Conservation (phyloP, 2,888 invertebrate genomes). For the Athalia rosae region DNA sequence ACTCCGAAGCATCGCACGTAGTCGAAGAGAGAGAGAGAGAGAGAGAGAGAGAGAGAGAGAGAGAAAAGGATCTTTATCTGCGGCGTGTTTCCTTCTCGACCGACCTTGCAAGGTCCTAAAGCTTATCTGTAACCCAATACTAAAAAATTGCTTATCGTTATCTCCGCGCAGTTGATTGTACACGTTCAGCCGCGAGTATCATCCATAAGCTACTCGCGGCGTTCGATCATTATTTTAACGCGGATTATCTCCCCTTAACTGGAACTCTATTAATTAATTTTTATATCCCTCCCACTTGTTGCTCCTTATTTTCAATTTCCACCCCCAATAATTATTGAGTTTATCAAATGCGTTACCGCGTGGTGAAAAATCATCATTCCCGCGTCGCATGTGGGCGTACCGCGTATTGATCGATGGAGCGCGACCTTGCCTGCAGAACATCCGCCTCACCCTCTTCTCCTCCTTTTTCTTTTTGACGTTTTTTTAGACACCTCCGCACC, state of each 20-base stretch:
- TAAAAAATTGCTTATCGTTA: no score
- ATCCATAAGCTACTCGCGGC: no score
- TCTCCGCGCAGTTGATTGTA: no score
- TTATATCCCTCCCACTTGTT: no score
- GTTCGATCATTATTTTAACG: no score
- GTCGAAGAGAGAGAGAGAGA: no score
- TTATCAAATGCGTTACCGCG: background rate
- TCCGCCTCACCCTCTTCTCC: constrained; percentile 2
- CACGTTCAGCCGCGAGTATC: no score
- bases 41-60: no score
- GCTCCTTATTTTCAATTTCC: background rate
- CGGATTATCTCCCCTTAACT: no score
- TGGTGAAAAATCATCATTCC: background rate
- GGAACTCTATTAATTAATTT: no score
- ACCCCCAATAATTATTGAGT: background rate
- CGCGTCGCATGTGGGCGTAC: constrained; percentile 12
- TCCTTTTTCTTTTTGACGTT: background rate
- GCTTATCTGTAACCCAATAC: background rate
- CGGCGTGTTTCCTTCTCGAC: constrained; percentile 2
- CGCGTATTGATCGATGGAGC: constrained; percentile 40
- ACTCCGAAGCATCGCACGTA: no score
- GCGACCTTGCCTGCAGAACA: constrained; percentile 38
- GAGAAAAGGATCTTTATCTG: background rate
- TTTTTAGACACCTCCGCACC: background rate
- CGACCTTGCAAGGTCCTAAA: constrained; percentile 37